Base-by-base conservation (phyloP, 2,888 invertebrate genomes). In the Pandemis heparana region DNA sequence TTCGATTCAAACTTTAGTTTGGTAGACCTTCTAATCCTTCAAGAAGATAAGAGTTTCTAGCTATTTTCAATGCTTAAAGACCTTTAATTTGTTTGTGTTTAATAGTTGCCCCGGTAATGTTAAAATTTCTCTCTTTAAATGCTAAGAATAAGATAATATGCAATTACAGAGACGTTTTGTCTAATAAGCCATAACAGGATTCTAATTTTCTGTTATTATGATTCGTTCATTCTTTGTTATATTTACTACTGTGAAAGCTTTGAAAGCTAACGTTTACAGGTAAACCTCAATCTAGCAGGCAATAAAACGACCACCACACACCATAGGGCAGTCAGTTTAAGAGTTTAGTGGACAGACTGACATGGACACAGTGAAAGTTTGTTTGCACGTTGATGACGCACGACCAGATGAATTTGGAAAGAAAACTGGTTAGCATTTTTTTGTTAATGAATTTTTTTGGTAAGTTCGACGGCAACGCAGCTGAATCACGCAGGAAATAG, bases 281-380 rank as follows among this genome's bases (percentile, higher is more conserved):
- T 12, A 56, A 56, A 23, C 23, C 23, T 23, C 56, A 23, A 12
- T 23, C 23, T 18, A 63, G 3, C n/a, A 63, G 16, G 38, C 9
- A 23, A 41, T 61, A 61, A 61, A 61, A 41, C 9, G 39, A n/a
- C 61, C 39, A 43, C 39, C 9, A 60, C 14, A 60, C n/a, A 60
- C 32, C 38, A 48, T 39, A 43, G 46, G 70, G 12, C 63, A 14
- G 64, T 39, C 51, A 16, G 53, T 53, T 62, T 46, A 16, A 41
- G 43, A 51, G 53, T 10, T 64, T 63, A 32, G 39, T 16, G 38
- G 12, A 8, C 16, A 38, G 12, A 46, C 68, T 63, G 73, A 51
- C 23, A 18, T 63, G 68, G 73, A 51, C 23, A 18, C 64, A 69
- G 73, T 43, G 73, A 74, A 74, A 74, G 73, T 74, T 48, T 59